phyloP scores from a whole-genome alignment of 2,888 invertebrate genomes.

The Erannis defoliaria region DNA sequence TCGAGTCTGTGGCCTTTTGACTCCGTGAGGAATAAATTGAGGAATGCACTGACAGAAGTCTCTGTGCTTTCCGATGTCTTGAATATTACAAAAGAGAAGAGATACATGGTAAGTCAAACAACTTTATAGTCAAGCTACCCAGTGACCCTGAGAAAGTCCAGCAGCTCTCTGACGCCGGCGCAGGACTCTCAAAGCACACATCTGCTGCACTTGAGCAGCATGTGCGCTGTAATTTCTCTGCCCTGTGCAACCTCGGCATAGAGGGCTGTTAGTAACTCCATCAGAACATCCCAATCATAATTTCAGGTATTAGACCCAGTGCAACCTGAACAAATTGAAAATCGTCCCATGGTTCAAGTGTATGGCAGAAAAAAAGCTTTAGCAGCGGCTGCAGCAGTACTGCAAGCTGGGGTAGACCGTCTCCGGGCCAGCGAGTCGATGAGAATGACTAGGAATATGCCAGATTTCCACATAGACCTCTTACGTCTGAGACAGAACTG shows the following conservation, averaged over 20 bases:
- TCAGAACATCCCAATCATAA: background rate
- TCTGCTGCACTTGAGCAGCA: too few species aligned
- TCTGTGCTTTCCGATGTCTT: conserved; percentile 97
- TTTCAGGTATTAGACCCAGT: conserved; percentile 92
- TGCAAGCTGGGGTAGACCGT: conserved; percentile 95
- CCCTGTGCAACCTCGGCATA: too few species aligned
- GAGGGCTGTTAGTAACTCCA: background rate
- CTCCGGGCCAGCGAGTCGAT: conserved; percentile 93
- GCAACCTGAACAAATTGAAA: conserved; percentile 93
- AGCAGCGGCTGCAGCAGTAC: conserved; percentile 93
- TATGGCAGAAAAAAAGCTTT: conserved; percentile 97
- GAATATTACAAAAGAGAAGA: conserved; percentile 96
- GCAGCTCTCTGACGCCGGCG: too few species aligned
- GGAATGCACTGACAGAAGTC: conserved; percentile 95
- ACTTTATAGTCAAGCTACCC: too few species aligned
- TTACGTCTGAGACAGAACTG: conserved; percentile 96
- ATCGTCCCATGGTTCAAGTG: conserved; percentile 95
- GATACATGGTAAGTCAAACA: conserved; percentile 94
- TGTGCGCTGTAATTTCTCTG: too few species aligned
- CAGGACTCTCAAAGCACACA: too few species aligned
- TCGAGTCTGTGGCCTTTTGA: conserved; percentile 98
- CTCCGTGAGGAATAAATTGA: conserved; percentile 95
- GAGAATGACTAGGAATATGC: conserved; percentile 90
- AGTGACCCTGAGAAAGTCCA: too few species aligned
- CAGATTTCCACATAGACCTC: conserved; percentile 97